Base-by-base conservation (phyloP, 2,797 vertebrate species). In the Taeniopygia guttata region DNA sequence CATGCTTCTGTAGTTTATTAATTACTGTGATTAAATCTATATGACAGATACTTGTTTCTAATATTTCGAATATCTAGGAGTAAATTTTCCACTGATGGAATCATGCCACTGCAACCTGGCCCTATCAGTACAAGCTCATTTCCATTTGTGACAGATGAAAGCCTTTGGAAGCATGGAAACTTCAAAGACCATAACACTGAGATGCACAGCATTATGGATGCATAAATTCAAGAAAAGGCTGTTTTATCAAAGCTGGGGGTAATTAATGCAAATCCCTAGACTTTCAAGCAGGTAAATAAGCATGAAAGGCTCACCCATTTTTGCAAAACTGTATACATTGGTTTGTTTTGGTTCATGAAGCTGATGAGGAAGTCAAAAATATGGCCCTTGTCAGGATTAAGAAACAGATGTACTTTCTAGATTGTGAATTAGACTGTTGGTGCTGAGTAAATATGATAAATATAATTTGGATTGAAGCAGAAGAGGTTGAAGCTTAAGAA, bases 211-310 rank as follows among this genome's bases (percentile, higher is more conserved):
- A 95, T 94, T 89, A 95, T 79, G 63, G 67, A 93, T 93, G 63
- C 82, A 95, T 69, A 89, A 82, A 91, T 94, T 93, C 82, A 93
- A 55, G 51, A 68, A 79, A 89, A 73, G n/a, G 5, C 38, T 87
- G 46, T 85, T 87, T 79, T 89, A 91, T 89, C 88, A 96, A 95
- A 96, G 79, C 75, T 89, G 38, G 62, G 51, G 38, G 67, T 94
- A 93, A 95, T 93, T 94, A 91, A 95, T 96, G 90, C 67, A 95
- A 96, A 96, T 95, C 75, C 30, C 23, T 42, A 68, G 63, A 49
- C 78, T 93, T 93, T 96, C 88, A 96, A 89, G 63, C 70, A 93
- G 92, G 92, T 94, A 95, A 95, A 93, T 82, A 94, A 84, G 78
- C 82, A 72, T 94, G 85, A 96, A 89, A 89, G 13, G 32, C 70